Base-by-base conservation (phyloP, 2,113 vertebrate species). In the Crotalus helleri region DNA sequence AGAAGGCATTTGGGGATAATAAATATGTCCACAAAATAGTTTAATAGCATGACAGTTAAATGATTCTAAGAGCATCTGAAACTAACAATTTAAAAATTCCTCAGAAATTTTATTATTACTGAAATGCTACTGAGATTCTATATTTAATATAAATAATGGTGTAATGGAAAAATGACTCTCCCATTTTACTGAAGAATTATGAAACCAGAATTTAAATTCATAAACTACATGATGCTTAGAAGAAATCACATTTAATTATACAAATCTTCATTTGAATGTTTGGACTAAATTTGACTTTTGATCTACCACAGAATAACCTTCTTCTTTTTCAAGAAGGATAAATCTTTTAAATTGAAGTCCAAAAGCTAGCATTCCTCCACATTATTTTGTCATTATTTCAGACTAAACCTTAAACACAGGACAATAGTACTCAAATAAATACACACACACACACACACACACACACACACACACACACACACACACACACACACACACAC, bases 21-120 rank as follows among this genome's bases (percentile, higher is more conserved):
- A 39, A 81, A 81, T 81, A 81, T 39, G 69, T 15, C n/a, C 19
- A n/a, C 15, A 39, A 81, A 81, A 39, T 81, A 81, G n/a, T 81
- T 81, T 81, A 39, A 19, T 81, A 39, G 69, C 33, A 81, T 81
- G 33, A 74, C 29, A 90, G 85, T 94, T 92, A 93, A 96, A 94
- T 81, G 94, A 95, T 91, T 93, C 92, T 90, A 95, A 95, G 94
- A 53, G 91, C 92, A 91, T 88, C 93, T 64, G 87, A 93, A 91
- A 89, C 89, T 93, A 93, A n/a, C 93, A 57, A 87, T 69, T 92
- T 93, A 93, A 53, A 95, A 93, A 89, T 93, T 69, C 93, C 91
- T 54, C 69, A 92, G 95, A 92, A 95, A 90, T 39, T 95, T 91
- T 89, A 33, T 64, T 90, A 55, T 57, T 15, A 53, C 86, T n/a